These are phyloP conservation scores for Melanostigma gelatinosum DNA, from an alignment of 2,113 vertebrate genomes.

Conservation along the genomic window DNA sequence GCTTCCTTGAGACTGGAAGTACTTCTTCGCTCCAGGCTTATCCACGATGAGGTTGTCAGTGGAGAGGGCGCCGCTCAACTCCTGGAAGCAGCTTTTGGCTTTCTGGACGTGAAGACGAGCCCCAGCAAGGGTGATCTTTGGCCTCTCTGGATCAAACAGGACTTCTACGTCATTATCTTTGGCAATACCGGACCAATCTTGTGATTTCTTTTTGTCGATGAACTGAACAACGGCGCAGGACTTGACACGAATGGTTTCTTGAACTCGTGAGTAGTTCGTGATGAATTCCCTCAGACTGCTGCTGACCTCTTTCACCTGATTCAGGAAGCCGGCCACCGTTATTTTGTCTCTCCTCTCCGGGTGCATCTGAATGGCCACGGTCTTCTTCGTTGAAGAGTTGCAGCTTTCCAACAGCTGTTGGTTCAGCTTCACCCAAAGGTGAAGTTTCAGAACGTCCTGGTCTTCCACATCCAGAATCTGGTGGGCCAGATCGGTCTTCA, in stretches of 20 bases:
- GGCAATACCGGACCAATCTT: slow-evolving; percentile 48
- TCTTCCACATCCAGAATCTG: slow-evolving; percentile 77
- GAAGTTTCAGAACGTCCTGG: slow-evolving; percentile 56
- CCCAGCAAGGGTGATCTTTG: slow-evolving; percentile 81
- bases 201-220: slow-evolving; percentile 74
- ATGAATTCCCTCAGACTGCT: slow-evolving; percentile 79
- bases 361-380: slow-evolving; percentile 43
- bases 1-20: slow-evolving; percentile 77
- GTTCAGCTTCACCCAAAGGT: slow-evolving; percentile 78
- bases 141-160: slow-evolving; percentile 52
- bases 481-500: slow-evolving; percentile 69
- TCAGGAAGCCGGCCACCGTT: slow-evolving; percentile 80
- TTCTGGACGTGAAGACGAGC: slow-evolving; percentile 76
- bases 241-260: slow-evolving; percentile 69
- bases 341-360: slow-evolving; percentile 57
- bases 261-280: slow-evolving; percentile 63
- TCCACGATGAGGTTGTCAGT: slow-evolving; percentile 72
- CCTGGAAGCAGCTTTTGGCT: slow-evolving; percentile 44
- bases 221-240: slow-evolving; percentile 75
- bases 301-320: slow-evolving; percentile 74
- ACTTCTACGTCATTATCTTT: slow-evolving; percentile 71
- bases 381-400: slow-evolving; percentile 64
- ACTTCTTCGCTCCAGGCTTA: slow-evolving; percentile 86
- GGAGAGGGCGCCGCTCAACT: slow-evolving; percentile 61
- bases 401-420: slow-evolving; percentile 43